Base-by-base conservation (phyloP, 64 coral and sea anemone species). In the Pachyseris speciosa region DNA sequence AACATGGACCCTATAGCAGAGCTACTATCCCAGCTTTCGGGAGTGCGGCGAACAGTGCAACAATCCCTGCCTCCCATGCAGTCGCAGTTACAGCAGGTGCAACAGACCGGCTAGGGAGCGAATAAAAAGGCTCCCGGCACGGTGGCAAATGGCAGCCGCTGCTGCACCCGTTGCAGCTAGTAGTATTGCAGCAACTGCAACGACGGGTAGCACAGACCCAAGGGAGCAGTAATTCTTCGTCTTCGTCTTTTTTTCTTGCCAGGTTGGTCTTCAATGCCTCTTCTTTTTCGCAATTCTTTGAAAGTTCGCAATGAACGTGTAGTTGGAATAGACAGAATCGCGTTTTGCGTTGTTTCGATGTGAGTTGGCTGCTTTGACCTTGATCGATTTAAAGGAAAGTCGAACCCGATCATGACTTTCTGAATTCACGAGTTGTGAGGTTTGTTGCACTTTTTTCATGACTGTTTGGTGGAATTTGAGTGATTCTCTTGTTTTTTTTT, bases 1-100 rank as follows among this genome's bases (percentile, higher is more conserved):
- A 98, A 89, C 51, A 98, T 98, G 92, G 96, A 98, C 41, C 96
- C 96, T 12, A 95, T 98, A 84, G 96, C 96, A 6, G 96, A 98
- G 64, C 78, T 98, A 9, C 38, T 98, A 36, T 98, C 96, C 48
- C 96, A 98, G 53, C 51, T 98, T 9, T 98, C 96, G 41, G 96
- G 96, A 17, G 96, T 98, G 3, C 92, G 96, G 17, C 84, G 96
- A 52, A 85, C 88, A 34, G 96, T 93, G 1, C 96, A 98, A 32
- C 96, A 98, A 53, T 85, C 96, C 16, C 96, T 94, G 51, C 92
- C 89, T 13, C 93, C 96, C 33, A 94, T 98, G 57, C 96, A 98
- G 66, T 98, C 96, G n/a, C 96, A 98, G 47, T 78, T 98, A 39
- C 96, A 98, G 37, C 71, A 94, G 42, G 83, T 98, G 37, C 96